Evolutionary conservation across 2,113 vertebrate genomes (phyloP), one percentile per base, ranked within the genome.

Genomic region (Amphilophus citrinellus): DNA sequence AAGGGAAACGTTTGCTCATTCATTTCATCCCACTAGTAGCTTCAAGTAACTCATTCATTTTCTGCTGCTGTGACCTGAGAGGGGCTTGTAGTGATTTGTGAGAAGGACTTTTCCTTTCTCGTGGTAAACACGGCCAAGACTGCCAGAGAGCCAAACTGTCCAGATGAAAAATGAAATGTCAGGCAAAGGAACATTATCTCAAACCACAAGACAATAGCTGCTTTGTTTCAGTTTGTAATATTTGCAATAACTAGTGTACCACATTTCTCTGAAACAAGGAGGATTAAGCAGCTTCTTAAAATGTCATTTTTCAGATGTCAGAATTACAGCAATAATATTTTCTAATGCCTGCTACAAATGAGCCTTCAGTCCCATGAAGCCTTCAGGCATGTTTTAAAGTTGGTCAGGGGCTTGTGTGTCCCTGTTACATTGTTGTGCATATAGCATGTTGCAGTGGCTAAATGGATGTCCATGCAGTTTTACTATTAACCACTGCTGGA

Each of bases 141-240:
- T 35, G 20, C 32, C 22, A 7, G n/a, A 39, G 50, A 75, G 75
- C 42, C 60, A 84, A 80, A 35, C 62, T 22, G 53, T 57, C 1
- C 17, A 42, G 61, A 13, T 73, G 14, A 73, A 73, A 57, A 73
- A 53, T 53, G 5, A 18, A 56, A 73, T 73, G n/a, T 56, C 68
- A 78, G 50, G 59, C 80, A 84, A 78, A 77, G 73, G 9, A 89
- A 81, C 63, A 77, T 44, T 80, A 79, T 60, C 10, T 53, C 11
- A 18, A 50, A 37, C 27, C 30, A 18, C 7, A 7, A 61, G n/a
- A 58, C 35, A 37, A 22, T 18, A 11, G 10, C 11, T 32, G 27
- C 17, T 73, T 20, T 32, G 17, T 73, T 53, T 30, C 18, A 71
- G 11, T 57, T 59, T 14, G 3, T 2, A 27, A 7, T 22, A 10